Evolutionary conservation across 2,888 invertebrate species (phyloP).

Genomic region (Pasiphila rectangulata): DNA sequence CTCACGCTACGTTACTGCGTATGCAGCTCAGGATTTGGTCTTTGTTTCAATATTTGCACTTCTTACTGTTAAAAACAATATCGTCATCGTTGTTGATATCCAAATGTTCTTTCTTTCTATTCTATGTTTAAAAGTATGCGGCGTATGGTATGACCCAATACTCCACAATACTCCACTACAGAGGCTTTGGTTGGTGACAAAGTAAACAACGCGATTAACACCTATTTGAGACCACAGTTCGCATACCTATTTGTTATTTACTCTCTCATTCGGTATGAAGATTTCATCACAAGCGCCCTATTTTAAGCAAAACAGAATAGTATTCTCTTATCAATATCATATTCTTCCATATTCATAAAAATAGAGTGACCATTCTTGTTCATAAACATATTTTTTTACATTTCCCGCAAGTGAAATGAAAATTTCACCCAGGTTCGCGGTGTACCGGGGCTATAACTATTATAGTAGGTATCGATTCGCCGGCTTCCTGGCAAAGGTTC

Average conservation of each 20-base stretch:
- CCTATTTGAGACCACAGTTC: too few relatives aligned
- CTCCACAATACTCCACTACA: neutral
- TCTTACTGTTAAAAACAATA: too few relatives aligned
- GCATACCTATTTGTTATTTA: too few relatives aligned
- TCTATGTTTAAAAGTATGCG: neutral
- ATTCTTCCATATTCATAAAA: too few relatives aligned
- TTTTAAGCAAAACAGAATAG: too few relatives aligned
- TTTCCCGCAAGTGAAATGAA: neutral
- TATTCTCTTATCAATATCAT: too few relatives aligned
- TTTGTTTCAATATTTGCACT: constrained; percentile 21
- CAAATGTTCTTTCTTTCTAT: neutral
- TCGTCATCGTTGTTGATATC: too few relatives aligned
- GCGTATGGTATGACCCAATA: neutral
- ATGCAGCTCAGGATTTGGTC: constrained; percentile 16
- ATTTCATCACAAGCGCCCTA: too few relatives aligned
- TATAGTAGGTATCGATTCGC: constrained; percentile 58
- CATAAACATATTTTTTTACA: neutral
- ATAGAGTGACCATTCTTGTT: too few relatives aligned
- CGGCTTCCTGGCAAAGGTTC: constrained; percentile 56
- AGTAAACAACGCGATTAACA: too few relatives aligned
- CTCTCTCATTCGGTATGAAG: too few relatives aligned
- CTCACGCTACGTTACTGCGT: constrained; percentile 21
- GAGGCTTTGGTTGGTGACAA: too few relatives aligned
- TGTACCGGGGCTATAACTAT: constrained; percentile 35
- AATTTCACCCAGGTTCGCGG: neutral